A percentile compares a stretch with the other conserved stretches of the same genome.
These are phyloP conservation scores for Pocillopora damicornis DNA, from an alignment of 64 coral and sea anemone genomes.

Conservation along the genomic window DNA sequence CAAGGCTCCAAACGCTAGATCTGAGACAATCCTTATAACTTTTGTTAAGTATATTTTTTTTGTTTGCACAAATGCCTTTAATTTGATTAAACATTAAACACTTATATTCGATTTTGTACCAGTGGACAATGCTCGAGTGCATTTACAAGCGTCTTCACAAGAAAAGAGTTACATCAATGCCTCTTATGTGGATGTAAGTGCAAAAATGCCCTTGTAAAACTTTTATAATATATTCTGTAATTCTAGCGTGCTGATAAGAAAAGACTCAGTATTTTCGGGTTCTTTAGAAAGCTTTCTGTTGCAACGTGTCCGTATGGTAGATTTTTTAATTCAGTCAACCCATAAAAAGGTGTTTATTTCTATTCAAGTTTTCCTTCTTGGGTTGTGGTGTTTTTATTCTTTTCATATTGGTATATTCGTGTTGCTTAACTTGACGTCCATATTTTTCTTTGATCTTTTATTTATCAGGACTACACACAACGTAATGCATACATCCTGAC, in stretches of 20 bases:
- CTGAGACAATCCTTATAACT: too few species aligned
- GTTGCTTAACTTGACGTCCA: too few species aligned
- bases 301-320: background rate
- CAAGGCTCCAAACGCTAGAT: too few species aligned
- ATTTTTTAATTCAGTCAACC: background rate
- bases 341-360: too few species aligned
- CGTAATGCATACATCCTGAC: slow-evolving; percentile 77
- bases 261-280: too few species aligned
- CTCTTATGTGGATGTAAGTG: slow-evolving; percentile 34
- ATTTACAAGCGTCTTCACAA: background rate
- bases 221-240: too few species aligned
- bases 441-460: background rate
- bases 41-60: too few species aligned
- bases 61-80: background rate
- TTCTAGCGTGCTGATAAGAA: background rate
- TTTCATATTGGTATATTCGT: too few species aligned
- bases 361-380: too few species aligned
- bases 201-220: background rate
- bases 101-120: background rate
- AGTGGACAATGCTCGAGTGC: slow-evolving; percentile 15
- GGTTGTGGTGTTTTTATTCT: too few species aligned
- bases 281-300: too few species aligned
- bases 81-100: too few species aligned
- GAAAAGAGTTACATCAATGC: slow-evolving; percentile 44
- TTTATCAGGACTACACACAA: slow-evolving; percentile 25